Base-by-base conservation (phyloP, 1,140 invertebrate species). In the Neuroterus valhalla region DNA sequence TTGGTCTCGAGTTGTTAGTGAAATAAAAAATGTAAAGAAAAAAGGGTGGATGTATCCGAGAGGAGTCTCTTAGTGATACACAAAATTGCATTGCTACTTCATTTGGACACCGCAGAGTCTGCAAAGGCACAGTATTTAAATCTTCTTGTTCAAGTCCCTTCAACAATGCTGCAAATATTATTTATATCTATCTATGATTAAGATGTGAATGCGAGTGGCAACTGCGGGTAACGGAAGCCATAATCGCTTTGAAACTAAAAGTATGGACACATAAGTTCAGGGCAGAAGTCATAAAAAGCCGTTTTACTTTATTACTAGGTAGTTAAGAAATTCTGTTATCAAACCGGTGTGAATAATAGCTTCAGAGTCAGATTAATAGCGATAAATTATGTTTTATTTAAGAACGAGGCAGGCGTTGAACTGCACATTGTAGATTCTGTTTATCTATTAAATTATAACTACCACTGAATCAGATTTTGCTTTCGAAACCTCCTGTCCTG, bases 391-490 rank as follows among this genome's bases (percentile, higher is more conserved):
- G 78, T 77, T 78, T 82, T 80, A 80, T 80, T 74, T 80, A 71
- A 71, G 52, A 68, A 72, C 72, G 74, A 17, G 48, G 44, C 68
- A 50, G 23, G 46, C 74, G 74, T 78, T 78, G 75, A 70, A 68
- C 67, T 68, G 72, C 80, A 85, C 71, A 79, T 79, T 88, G 81
- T 86, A 87, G 76, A 72, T 78, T 72, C 66, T 84, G 81, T 84
- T 81, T 72, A 78, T 44, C 66, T 82, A 87, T 83, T 85, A 86
- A 84, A 86, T 82, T 80, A 71, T 81, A 78, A 74, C 73, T 75
- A 75, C 68, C 74, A 79, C 19, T 44, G 55, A 26, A 62, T 62
- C 31, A 31, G 26, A 31, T 19, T 48, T n/a, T n/a, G 5, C 1
- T 48, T 48, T 19, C 46, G 17, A n/a, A 48, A 48, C 6, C 17